Evolutionary conservation across 2,113 vertebrate species (phyloP).

Genomic region (Aptenodytes forsteri): DNA sequence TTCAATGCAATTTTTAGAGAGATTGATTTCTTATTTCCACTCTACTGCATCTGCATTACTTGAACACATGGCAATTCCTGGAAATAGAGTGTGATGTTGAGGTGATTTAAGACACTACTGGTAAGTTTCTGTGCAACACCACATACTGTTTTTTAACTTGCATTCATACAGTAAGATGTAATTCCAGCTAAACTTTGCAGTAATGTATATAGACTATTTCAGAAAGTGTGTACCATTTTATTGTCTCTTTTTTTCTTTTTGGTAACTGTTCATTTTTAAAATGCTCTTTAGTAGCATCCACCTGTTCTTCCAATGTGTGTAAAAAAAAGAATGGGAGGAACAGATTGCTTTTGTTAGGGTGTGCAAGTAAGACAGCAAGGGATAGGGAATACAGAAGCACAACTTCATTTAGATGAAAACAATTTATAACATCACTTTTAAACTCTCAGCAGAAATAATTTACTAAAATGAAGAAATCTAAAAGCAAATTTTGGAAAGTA

Average conservation of each 20-base stretch:
- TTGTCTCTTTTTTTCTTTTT: neutral
- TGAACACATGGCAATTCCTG: neutral
- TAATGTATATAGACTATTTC: neutral
- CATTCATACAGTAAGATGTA: neutral
- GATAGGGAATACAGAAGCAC: neutral
- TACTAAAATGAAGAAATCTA: neutral
- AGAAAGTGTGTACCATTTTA: neutral
- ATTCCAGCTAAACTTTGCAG: neutral
- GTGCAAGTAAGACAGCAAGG: neutral
- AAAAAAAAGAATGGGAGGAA: neutral
- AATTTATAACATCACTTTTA: neutral
- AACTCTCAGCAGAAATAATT: neutral
- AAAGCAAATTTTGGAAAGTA: neutral
- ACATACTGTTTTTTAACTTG: neutral
- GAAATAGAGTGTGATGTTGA: neutral
- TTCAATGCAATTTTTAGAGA: neutral
- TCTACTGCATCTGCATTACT: neutral
- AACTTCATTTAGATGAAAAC: neutral
- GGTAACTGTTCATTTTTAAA: neutral
- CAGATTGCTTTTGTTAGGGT: neutral
- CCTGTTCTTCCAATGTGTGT: neutral
- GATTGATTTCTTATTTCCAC: neutral
- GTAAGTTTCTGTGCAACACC: neutral
- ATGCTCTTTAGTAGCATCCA: neutral
- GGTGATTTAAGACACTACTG: neutral